Evolutionary conservation across 2,113 vertebrate genomes (phyloP).

Genomic region (Cryptotis parvus): DNA sequence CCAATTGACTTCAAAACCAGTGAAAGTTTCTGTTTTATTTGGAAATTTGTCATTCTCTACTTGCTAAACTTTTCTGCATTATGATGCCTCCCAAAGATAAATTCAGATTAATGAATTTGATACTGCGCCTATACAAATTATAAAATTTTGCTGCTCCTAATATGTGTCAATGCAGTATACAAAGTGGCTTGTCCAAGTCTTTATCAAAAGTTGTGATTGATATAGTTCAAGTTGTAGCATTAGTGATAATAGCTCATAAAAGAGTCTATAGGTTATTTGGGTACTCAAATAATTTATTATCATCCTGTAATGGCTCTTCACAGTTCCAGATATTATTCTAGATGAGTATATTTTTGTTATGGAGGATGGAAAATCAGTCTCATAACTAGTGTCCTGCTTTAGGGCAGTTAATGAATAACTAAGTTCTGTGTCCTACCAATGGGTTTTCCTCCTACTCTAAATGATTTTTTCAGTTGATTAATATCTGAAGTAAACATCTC

Average conservation of each 20-base stretch:
- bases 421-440: slow-evolving; percentile 12
- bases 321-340: not conserved
- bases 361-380: not conserved
- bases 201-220: not conserved
- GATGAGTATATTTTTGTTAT: not conserved
- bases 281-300: not conserved
- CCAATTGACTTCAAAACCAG: slow-evolving; percentile 17
- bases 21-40: slow-evolving; percentile 34
- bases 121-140: too few species aligned
- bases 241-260: not conserved
- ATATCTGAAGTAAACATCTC: slow-evolving; percentile 8
- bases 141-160: slow-evolving; percentile 33
- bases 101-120: not conserved
- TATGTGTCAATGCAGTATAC: not conserved
- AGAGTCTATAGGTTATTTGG: not conserved
- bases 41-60: slow-evolving; percentile 9
- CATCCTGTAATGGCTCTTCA: not conserved
- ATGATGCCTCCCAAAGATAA: not conserved
- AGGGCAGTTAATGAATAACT: slow-evolving; percentile 11
- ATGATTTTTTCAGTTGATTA: slow-evolving; percentile 12
- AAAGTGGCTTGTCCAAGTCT: not conserved
- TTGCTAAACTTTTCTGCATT: not conserved
- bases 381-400: not conserved
- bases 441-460: not conserved
- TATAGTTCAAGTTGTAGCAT: slow-evolving; percentile 37